A percentile compares a stretch with the other conserved stretches of the same genome.
Conservation (phyloP, 2,113 vertebrate species). For the Chascanopsetta lugubris region DNA sequence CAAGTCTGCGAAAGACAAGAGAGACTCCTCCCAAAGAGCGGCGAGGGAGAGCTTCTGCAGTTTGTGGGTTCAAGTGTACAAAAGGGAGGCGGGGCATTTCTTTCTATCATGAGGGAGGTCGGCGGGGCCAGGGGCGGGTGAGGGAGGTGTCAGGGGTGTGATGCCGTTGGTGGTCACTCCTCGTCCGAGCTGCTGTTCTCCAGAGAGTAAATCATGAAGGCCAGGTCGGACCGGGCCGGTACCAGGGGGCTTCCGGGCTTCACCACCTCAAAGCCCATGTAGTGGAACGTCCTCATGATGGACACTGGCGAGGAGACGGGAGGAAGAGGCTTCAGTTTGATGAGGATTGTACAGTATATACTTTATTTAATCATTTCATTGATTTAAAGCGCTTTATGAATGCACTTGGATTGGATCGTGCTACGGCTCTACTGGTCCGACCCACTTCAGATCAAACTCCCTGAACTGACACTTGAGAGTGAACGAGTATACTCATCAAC, state of each 20-base stretch:
- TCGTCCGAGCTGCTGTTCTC: constrained; percentile 93
- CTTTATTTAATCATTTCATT: no score
- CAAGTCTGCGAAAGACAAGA: constrained; percentile 17
- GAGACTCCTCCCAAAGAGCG: constrained; percentile 22
- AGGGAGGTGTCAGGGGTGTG: constrained; percentile 6
- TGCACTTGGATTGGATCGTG: no score
- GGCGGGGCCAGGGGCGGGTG: background rate
- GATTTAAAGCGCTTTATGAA: no score
- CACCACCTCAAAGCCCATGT: constrained; percentile 96
- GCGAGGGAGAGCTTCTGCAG: background rate
- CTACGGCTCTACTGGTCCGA: no score
- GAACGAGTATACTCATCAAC: no score
- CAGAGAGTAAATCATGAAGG: constrained; percentile 97
- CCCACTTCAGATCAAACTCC: no score
- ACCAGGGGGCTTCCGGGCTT: constrained; percentile 92
- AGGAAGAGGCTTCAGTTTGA: constrained; percentile 17
- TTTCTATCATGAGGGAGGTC: background rate
- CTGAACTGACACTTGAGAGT: background rate
- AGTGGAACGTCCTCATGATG: constrained; percentile 96
- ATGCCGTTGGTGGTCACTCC: constrained; percentile 81
- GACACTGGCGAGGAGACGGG: constrained; percentile 79
- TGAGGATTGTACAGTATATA: background rate
- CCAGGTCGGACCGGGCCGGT: constrained; percentile 88
- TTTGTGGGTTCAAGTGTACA: background rate
- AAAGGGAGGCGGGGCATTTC: background rate